Evolutionary conservation across 2,113 vertebrate genomes (phyloP), one percentile per base, ranked within the genome.

Genomic region (Noturus placidus): DNA sequence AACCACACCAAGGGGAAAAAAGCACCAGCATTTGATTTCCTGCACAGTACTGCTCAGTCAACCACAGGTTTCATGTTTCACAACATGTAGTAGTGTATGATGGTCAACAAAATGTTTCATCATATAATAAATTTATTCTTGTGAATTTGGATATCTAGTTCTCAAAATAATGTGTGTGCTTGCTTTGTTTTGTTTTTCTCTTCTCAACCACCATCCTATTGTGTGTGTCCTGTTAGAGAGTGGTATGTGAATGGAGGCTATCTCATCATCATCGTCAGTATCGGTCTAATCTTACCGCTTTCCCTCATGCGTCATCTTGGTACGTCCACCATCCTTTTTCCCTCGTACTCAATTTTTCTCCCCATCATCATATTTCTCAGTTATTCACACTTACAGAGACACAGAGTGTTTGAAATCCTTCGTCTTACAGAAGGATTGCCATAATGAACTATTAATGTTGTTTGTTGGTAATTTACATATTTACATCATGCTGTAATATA

Each of bases 251-350:
- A 96, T 33, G 97, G 96, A 83, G 96, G 95, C 54, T 91, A 96
- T 88, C 95, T 97, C 70, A 94, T 97, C 84, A 88, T 97, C 69
- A 93, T 96, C 0, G 96, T 97, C 90, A 96, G 93, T 2, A 0
- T 94, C 52, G 5, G 88, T 63, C 69, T 97, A 89, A 97, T 97
- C 93, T 89, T 97, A 42, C 96, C 96, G 0, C 92, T 97, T 78
- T 94, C 96, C 54, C 88, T 96, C 88, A 96, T 97, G 96, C 96
- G 94, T 89, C 95, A 95, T 83, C 92, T 97, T 46, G 96, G 96
- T 97, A 95, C 74, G 94, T 93, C 83, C 46, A 57, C 4, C 27
- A 22, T 38, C 25, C 2, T 57, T 50, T 82, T 57, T 22, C 63
- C 20, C 67, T 25, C 9, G 90, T 87, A 79, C 82, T 54, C 35